Evolutionary conservation across 1,140 invertebrate species (phyloP).

Genomic region (Brachionus rubens): DNA sequence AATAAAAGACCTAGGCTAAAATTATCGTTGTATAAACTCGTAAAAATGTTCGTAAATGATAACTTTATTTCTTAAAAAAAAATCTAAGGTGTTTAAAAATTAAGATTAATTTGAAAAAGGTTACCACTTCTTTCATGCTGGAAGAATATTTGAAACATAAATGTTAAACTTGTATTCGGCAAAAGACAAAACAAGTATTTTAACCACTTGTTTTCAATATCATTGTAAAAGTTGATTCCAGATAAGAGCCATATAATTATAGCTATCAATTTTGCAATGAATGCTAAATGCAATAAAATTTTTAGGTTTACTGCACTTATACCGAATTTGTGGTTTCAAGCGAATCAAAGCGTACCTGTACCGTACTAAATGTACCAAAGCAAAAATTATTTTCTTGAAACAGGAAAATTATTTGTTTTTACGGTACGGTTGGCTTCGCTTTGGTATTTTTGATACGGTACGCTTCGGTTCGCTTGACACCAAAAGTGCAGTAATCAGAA

Average conservation of each 20-base stretch:
- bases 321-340: too few species aligned
- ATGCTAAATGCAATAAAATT: background rate
- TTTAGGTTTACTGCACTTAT: too few species aligned
- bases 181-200: constrained; percentile 38
- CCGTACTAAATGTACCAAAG: too few species aligned
- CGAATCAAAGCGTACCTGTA: too few species aligned
- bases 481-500: too few species aligned
- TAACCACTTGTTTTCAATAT: background rate
- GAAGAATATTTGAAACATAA: constrained; percentile 12
- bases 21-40: background rate
- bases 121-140: constrained; percentile 46
- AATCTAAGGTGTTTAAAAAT: background rate
- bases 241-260: constrained; percentile 21
- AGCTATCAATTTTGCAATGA: background rate
- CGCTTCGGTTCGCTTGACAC: too few species aligned
- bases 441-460: too few species aligned
- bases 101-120: background rate
- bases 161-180: constrained; percentile 7
- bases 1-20: background rate
- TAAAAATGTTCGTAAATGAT: background rate
- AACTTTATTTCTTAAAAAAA: background rate
- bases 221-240: constrained; percentile 10
- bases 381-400: too few species aligned
- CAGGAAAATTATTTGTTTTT: too few species aligned
- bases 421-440: too few species aligned